These are phyloP conservation scores for Heteromormyrus szaboi DNA, from an alignment of 2,797 vertebrate species.

Conservation along the genomic window DNA sequence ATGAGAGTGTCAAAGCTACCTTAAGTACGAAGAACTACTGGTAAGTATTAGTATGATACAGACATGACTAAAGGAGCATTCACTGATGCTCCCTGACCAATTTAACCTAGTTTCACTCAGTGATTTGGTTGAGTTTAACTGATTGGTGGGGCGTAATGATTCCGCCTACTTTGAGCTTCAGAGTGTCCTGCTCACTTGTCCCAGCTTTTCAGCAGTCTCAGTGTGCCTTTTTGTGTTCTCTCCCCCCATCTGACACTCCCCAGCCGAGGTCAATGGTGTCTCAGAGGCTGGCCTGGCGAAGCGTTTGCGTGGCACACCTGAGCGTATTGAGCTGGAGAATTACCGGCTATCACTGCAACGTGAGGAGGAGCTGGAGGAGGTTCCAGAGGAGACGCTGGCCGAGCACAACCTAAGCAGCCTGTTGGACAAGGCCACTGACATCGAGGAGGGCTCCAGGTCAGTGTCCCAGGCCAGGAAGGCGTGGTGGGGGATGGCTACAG, in stretches of 20 bases:
- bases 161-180: not conserved
- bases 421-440: constrained; percentile 61
- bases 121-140: not conserved
- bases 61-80: not conserved
- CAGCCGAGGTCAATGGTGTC: constrained; percentile 60
- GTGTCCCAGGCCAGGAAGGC: constrained; percentile 5
- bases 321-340: constrained; percentile 86
- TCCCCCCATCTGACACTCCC: constrained; percentile 49
- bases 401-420: constrained; percentile 79
- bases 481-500: not conserved
- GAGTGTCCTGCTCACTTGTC: not conserved
- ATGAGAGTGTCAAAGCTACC: not conserved
- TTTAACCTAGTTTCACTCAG: not conserved
- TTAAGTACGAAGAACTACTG: not conserved
- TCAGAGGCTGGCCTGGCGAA: constrained; percentile 69
- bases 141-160: not conserved
- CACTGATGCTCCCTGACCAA: not conserved
- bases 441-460: constrained; percentile 66
- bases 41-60: not conserved
- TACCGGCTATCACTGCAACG: constrained; percentile 58
- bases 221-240: constrained; percentile 69
- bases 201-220: constrained; percentile 38
- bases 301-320: constrained; percentile 67
- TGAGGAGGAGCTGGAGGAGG: constrained; percentile 69
- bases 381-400: constrained; percentile 78